phyloP scores from a whole-genome alignment of 2,113 vertebrate species.

The Mustela nigripes region DNA sequence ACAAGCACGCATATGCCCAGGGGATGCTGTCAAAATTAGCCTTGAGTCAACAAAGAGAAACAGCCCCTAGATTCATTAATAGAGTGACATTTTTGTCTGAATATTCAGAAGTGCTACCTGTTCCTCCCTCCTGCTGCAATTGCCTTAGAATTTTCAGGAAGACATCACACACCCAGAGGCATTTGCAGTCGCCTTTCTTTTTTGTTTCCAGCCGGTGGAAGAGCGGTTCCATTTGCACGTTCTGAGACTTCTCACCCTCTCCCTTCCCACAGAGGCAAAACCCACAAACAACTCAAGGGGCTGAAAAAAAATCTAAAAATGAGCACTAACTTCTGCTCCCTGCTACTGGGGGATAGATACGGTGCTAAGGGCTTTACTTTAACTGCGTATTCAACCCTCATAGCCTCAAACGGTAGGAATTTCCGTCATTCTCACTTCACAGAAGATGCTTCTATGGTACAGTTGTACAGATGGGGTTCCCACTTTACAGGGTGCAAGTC shows the following conservation, averaged over 20 bases:
- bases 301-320: constrained; percentile 11
- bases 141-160: neutral
- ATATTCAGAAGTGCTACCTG: neutral
- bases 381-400: neutral
- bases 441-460: neutral
- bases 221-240: neutral
- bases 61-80: neutral
- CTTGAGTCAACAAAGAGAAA: neutral
- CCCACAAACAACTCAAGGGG: neutral
- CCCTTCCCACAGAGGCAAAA: neutral
- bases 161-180: neutral
- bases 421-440: neutral
- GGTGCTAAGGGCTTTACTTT: neutral
- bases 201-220: neutral
- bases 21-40: neutral
- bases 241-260: neutral
- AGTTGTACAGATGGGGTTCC: neutral
- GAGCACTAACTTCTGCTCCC: neutral
- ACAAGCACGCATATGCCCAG: fast-evolving
- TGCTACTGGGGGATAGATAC: neutral
- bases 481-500: no score
- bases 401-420: neutral
- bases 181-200: neutral
- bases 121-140: neutral
- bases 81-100: neutral